Evolutionary conservation across 2,888 invertebrate species (phyloP).

Genomic region (Galeruca laticollis): DNA sequence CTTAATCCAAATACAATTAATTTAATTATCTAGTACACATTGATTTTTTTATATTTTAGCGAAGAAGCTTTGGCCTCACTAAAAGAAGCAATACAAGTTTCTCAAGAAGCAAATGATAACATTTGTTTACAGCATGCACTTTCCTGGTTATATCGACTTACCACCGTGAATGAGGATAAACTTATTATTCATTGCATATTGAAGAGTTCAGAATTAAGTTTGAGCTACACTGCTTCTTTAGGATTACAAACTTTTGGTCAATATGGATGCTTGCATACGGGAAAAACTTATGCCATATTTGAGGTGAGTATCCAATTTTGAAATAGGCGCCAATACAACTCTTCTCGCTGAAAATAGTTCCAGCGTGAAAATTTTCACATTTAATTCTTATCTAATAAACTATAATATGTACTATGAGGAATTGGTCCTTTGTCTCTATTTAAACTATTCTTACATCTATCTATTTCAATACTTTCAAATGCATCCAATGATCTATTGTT

Average conservation of each 20-base stretch:
- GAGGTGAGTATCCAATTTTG: slow-evolving; percentile 66
- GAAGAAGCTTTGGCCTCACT: slow-evolving; percentile 83
- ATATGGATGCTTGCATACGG: slow-evolving; percentile 78
- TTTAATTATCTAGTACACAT: slow-evolving; percentile 4
- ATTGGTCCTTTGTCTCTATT: too few relatives aligned
- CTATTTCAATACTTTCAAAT: too few relatives aligned
- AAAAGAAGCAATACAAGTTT: slow-evolving; percentile 88
- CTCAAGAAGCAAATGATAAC: slow-evolving; percentile 89
- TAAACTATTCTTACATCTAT: too few relatives aligned
- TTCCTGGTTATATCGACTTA: slow-evolving; percentile 81
- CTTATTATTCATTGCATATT: slow-evolving; percentile 77
- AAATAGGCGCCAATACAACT: too few relatives aligned
- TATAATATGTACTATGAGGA: too few relatives aligned
- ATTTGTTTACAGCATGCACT: slow-evolving; percentile 87
- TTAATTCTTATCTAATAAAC: too few relatives aligned
- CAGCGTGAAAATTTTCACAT: too few relatives aligned
- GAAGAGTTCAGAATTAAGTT: slow-evolving; percentile 76
- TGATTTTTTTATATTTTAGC: slow-evolving; percentile 66
- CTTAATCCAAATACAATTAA: too few relatives aligned
- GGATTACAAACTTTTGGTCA: slow-evolving; percentile 84
- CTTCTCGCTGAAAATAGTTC: too few relatives aligned
- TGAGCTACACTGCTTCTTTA: slow-evolving; percentile 79
- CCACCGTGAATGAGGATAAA: slow-evolving; percentile 70
- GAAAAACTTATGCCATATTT: slow-evolving; percentile 76
- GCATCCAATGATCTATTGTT: too few relatives aligned